Conservation (phyloP, 2,113 vertebrate genomes). For the Lathamus discolor region DNA sequence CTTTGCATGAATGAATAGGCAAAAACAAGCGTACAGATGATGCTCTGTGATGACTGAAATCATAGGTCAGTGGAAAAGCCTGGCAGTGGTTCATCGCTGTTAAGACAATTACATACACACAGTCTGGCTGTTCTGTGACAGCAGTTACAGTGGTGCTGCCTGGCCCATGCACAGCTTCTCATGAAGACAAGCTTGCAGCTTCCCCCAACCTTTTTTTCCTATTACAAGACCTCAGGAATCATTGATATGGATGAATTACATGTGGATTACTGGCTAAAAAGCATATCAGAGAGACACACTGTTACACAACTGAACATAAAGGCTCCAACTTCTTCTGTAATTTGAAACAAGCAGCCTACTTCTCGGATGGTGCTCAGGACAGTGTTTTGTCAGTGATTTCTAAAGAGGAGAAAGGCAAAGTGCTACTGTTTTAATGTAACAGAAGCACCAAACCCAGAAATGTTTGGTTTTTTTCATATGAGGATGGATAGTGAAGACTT, state of each 20-base stretch:
- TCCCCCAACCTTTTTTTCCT: background rate
- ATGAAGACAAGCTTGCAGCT: background rate
- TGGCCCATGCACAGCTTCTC: background rate
- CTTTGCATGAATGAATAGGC: background rate
- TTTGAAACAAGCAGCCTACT: background rate
- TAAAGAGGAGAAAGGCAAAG: background rate
- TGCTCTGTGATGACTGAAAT: conserved; percentile 42
- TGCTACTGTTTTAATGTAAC: background rate
- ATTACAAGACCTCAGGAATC: background rate
- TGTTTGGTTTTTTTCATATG: background rate
- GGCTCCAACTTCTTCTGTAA: background rate
- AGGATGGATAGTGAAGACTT: background rate
- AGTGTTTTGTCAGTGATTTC: background rate
- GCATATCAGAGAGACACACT: background rate
- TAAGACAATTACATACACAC: background rate
- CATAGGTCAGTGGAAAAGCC: conserved; percentile 20
- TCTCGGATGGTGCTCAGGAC: background rate
- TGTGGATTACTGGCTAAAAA: background rate
- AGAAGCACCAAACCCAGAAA: background rate
- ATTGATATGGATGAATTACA: background rate
- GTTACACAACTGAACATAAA: background rate
- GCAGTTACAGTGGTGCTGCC: background rate
- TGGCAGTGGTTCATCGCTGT: background rate
- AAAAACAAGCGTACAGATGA: conserved; percentile 48
- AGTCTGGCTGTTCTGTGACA: background rate